Percentiles rank a stretch among this genome's conserved stretches.
Evolutionary conservation across 2,797 vertebrate species (phyloP).

Genomic region (Anguilla pacifica): DNA sequence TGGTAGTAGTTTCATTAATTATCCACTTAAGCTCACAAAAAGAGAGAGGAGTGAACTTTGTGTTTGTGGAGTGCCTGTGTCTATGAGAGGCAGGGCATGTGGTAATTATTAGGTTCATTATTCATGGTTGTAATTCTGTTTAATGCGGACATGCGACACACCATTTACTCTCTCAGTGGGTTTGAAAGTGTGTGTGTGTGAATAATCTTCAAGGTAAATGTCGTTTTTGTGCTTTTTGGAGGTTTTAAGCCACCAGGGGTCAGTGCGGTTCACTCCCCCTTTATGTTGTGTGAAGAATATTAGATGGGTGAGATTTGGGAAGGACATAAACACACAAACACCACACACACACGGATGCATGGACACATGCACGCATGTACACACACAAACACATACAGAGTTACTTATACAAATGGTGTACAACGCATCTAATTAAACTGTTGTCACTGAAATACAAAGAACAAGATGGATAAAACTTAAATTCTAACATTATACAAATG

Average conservation of each 20-base stretch:
- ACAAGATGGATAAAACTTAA: background rate
- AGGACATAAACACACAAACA: background rate
- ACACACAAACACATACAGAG: background rate
- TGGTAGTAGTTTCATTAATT: background rate
- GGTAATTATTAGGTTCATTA: slow-evolving; percentile 1
- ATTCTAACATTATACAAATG: background rate
- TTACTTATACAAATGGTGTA: background rate
- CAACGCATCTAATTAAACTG: background rate
- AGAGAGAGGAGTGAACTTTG: background rate
- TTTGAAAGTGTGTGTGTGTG: background rate
- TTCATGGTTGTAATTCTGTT: background rate
- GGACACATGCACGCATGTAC: background rate
- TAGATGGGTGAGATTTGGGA: background rate
- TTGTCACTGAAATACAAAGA: background rate
- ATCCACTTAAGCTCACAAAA: background rate
- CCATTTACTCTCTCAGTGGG: background rate
- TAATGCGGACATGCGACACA: background rate
- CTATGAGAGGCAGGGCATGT: background rate
- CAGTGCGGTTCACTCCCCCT: background rate
- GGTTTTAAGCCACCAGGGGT: background rate
- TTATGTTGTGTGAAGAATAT: background rate
- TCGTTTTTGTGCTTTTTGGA: background rate
- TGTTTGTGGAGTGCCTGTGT: background rate
- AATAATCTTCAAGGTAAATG: background rate
- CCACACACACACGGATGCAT: background rate